Conservation (phyloP, 2,113 vertebrate genomes). For the Stictonetta naevosa region DNA sequence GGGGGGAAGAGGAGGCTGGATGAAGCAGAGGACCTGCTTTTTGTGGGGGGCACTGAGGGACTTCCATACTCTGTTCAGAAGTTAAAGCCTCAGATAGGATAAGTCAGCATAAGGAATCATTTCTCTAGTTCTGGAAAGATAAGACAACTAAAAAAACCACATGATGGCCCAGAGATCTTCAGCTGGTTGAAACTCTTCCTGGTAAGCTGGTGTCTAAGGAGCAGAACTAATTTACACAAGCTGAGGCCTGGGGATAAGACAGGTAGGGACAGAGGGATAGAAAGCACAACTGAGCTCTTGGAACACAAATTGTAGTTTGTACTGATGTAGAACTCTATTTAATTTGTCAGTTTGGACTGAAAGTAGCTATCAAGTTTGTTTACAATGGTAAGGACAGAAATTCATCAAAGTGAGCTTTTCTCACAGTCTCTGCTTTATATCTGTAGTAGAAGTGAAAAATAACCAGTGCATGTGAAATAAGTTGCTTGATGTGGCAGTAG, state of each 20-base stretch:
- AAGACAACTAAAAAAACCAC: neutral
- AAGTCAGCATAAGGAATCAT: accelerated
- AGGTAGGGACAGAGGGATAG: neutral
- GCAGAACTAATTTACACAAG: neutral
- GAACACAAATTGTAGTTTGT: neutral
- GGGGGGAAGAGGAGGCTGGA: neutral
- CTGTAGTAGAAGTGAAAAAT: neutral
- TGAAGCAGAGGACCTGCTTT: neutral
- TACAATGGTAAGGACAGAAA: neutral
- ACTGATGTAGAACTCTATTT: neutral
- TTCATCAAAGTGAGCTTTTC: neutral
- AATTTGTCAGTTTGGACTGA: neutral
- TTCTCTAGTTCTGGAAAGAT: neutral
- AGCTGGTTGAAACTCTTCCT: neutral
- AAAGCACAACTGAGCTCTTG: neutral
- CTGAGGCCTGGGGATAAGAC: neutral
- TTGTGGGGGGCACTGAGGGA: neutral
- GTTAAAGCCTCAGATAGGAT: neutral
- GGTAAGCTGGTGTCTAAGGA: neutral
- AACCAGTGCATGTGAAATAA: neutral
- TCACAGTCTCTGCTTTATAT: neutral
- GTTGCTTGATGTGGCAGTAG: neutral
- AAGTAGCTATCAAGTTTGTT: constrained; percentile 7
- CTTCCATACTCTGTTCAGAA: neutral
- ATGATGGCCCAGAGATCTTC: neutral